Base-by-base conservation (phyloP, 2,888 invertebrate genomes). In the Lamellibrachia satsuma region DNA sequence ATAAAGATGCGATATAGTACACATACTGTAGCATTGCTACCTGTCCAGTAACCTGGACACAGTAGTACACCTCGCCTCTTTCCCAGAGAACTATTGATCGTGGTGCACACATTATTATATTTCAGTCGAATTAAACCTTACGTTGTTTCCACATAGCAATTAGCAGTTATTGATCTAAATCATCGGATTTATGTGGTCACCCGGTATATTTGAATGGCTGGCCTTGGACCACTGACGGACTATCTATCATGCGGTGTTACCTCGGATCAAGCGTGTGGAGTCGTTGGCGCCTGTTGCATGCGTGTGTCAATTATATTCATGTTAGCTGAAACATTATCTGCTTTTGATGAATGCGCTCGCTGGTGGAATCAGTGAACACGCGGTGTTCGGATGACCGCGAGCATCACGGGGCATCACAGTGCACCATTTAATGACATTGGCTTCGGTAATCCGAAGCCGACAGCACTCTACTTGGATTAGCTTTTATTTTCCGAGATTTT, bases 111-210 rank as follows among this genome's bases (percentile, higher is more conserved):
- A 75, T 75, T 75, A 15, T n/a, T 15, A 75, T 75, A 22, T 75
- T 75, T n/a, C n/a, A 22, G 75, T 75, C 75, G 75, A 75, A 75
- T 75, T 75, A 75, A 75, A 75, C n/a, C 75, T 15, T n/a, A 75
- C 75, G 75, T 75, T 75, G 75, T 75, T 75, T 75, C 75, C 75
- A 75, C 75, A 75, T 75, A 75, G 75, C 75, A 75, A 75, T 75
- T 75, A 75, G 75, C 75, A 75, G n/a, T 75, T 75, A 75, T 75
- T 75, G 75, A 75, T 75, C 75, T 22, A 11, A 15, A n/a, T 15
- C 6, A 75, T 15, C 75, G 75, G 15, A 75, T 75, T 75, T 75
- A 75, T 75, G 75, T 75, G 75, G 75, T 75, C 75, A 75, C n/a
- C 75, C 75, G 75, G 75, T 75, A 75, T 15, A 75, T 11, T 75